Conservation (phyloP, 2,113 vertebrate species). For the Telmatochromis brichardi region DNA sequence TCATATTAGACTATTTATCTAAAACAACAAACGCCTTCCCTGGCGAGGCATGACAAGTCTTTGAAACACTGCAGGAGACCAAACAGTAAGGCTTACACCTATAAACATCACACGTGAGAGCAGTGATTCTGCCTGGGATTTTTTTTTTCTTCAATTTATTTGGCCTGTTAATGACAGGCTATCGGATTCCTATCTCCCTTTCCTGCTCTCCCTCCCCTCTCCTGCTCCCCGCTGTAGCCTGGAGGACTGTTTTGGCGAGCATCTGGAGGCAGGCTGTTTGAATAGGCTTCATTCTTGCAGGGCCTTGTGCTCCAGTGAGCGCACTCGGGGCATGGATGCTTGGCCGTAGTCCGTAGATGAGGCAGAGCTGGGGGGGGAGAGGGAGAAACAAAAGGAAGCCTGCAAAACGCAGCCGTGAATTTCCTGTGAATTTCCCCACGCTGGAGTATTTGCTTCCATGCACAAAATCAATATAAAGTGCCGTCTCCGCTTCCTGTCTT, state of each 20-base stretch:
- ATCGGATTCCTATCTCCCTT: slow-evolving; percentile 74
- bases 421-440: neutral
- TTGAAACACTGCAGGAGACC: slow-evolving; percentile 25
- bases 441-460: neutral
- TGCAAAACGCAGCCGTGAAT: neutral
- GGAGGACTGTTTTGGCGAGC: slow-evolving; percentile 60
- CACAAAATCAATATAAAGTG: neutral
- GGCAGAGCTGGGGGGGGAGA: slow-evolving; percentile 5
- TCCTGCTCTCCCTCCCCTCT: slow-evolving; percentile 52
- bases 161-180: slow-evolving; percentile 71
- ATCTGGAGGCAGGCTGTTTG: slow-evolving; percentile 49
- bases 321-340: slow-evolving; percentile 33
- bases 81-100: slow-evolving; percentile 48
- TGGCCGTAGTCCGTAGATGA: neutral
- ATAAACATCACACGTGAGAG: slow-evolving; percentile 51
- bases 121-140: slow-evolving; percentile 48
- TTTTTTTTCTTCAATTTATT: slow-evolving; percentile 69
- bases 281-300: slow-evolving; percentile 57
- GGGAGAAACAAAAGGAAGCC: neutral
- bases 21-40: slow-evolving; percentile 32
- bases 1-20: slow-evolving; percentile 30
- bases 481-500: neutral
- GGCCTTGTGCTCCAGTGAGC: slow-evolving; percentile 60
- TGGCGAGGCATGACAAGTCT: neutral
- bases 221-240: slow-evolving; percentile 57